Evolutionary conservation across 2,797 vertebrate genomes (phyloP), one percentile per base, ranked within the genome.

Genomic region (Selene dorsalis): DNA sequence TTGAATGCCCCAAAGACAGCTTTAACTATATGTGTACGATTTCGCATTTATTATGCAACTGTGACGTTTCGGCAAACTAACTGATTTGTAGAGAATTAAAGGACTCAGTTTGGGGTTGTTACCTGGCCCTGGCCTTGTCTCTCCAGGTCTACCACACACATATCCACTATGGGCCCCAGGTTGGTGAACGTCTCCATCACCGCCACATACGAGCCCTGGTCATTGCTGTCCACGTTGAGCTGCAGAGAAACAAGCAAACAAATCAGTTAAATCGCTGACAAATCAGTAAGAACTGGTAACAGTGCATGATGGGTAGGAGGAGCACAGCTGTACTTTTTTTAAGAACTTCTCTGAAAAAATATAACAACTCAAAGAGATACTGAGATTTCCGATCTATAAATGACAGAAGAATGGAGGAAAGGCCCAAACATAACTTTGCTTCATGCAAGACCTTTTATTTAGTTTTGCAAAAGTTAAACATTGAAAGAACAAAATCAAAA

Each of bases 121-220:
- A 99, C 98, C 97, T 99, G 98, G 2, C 98, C 98, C 86, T 99
- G 98, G 3, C 98, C 98, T 75, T 99, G 98, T 48, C 98, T 95
- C 89, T 99, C 98, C 91, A 99, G 94, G 87, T 99, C 98, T 9
- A 99, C 98, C 64, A 99, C 98, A 3, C 98, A 99, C 98, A 99
- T 99, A 90, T 99, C 98, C 76, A 99, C 98, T 1, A 99, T 99
- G 64, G 98, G 98, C 2, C 98, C 98, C 1, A 99, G 93, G 80
- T 99, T 99, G 82, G 98, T 99, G 84, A 99, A 99, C 1, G 98
- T 99, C 93, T 99, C 98, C 98, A 99, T 99, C 32, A 97, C 97
- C 3, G 96, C 96, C 24, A 99, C 98, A 0, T 97, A 99, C 1
- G 98, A 99, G 43, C 98, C 98, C 91, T 98, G 98, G 82, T 99